Base-by-base conservation (phyloP, 2,888 invertebrate species). In the Drosophila pegasa region DNA sequence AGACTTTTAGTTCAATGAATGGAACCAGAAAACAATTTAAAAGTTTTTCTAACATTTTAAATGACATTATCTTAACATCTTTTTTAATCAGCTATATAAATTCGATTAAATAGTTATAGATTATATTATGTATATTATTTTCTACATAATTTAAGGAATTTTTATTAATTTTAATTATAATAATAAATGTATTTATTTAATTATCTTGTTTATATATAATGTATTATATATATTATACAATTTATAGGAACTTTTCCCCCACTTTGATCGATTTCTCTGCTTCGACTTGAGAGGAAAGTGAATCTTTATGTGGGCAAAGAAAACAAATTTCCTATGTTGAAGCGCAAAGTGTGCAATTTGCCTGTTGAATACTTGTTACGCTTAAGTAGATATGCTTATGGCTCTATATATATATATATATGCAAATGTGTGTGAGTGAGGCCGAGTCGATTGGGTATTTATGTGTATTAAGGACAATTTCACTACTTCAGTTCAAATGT, bases 401-500 rank as follows among this genome's bases (percentile, higher is more conserved):
- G 29, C 31, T 27, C n/a, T 16, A 38, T 48, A 31, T 31, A 16
- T 1, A 16, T 10, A 27, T 0, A 16, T 8, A 31, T 31, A 4
- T n/a, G 16, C 6, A n/a, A 16, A 16, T 33, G 6, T 2, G 12
- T 31, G 7, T 7, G 14, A 1, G 25, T n/a, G 43, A 35, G 43
- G 54, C 4, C n/a, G 9, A 9, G n/a, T 31, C 41, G 9, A 43
- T 41, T 43, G 31, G 31, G 52, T 38, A 48, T 51, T 45, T 60
- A 61, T 40, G 40, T 37, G 31, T 48, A 75, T 76, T 81, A 83
- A 87, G 87, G 89, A 89, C 88, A 89, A 87, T 87, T 87, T 87
- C 87, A 88, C 87, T 87, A 77, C 52, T 77, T 71, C 29, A 63
- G 33, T 55, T 55, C 37, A 56, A 41, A 37, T 55, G 40, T 45